Conservation (phyloP, 2,888 invertebrate genomes). For the Leptinotarsa tumamoca region DNA sequence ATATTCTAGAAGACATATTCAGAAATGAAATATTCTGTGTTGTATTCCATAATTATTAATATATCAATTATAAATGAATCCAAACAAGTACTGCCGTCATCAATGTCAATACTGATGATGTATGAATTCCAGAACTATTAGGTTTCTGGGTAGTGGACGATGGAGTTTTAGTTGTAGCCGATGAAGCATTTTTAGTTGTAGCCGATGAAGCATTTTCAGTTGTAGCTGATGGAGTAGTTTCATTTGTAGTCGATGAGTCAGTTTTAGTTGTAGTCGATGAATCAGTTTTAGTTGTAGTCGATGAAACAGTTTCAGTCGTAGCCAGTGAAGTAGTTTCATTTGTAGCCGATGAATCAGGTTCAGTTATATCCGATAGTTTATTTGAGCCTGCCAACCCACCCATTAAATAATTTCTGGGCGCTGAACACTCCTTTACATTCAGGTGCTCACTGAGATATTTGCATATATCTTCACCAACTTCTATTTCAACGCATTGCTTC, state of each 20-base stretch:
- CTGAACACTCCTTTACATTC: neutral
- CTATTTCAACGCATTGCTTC: neutral
- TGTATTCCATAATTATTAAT: neutral
- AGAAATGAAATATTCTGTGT: neutral
- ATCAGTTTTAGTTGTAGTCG: too few relatives aligned
- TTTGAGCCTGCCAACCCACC: neutral
- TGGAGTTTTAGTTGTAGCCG: neutral
- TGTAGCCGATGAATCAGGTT: too few relatives aligned
- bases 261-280: too few relatives aligned
- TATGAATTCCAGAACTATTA: neutral
- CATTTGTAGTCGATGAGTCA: too few relatives aligned
- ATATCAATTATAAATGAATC: neutral
- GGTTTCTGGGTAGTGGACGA: neutral
- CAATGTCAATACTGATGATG: conserved; percentile 16
- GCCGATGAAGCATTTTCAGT: neutral
- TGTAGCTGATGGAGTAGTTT: neutral
- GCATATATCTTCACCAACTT: neutral
- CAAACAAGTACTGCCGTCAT: neutral
- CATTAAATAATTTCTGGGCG: neutral
- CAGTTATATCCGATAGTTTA: too few relatives aligned
- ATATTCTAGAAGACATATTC: too few relatives aligned
- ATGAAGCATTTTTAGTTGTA: neutral
- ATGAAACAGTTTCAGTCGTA: too few relatives aligned
- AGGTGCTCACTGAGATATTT: neutral
- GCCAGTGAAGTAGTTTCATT: too few relatives aligned